Evolutionary conservation across 2,113 vertebrate species (phyloP).

Genomic region (Apaloderma vittatum): DNA sequence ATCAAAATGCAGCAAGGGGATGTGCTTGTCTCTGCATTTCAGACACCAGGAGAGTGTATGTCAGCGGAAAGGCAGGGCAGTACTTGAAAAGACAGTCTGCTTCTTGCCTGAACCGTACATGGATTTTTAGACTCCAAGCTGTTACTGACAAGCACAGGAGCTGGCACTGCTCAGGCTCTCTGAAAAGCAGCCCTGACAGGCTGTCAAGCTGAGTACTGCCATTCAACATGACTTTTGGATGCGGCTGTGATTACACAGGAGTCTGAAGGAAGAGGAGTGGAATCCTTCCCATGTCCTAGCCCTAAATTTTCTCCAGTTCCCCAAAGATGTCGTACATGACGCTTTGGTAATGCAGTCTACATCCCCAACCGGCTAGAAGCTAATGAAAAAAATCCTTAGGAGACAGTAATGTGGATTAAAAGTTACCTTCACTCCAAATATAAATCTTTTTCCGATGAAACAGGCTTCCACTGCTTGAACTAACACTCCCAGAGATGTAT

Average conservation of each 20-base stretch:
- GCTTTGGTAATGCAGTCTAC: not conserved
- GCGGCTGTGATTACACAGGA: not conserved
- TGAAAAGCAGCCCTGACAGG: constrained; percentile 28
- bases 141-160: not conserved
- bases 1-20: not conserved
- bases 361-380: not conserved
- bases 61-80: not conserved
- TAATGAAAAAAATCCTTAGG: not conserved
- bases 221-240: constrained; percentile 10
- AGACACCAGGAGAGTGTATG: not conserved
- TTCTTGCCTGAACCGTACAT: not conserved
- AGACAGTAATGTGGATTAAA: not conserved
- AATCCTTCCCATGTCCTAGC: not conserved
- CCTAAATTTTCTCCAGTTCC: not conserved
- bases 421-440: constrained; percentile 89
- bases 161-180: constrained; percentile 13
- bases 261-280: not conserved
- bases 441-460: constrained; percentile 85
- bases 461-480: constrained; percentile 84
- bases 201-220: constrained; percentile 23
- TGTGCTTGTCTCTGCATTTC: not conserved
- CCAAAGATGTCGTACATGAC: not conserved
- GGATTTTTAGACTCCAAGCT: constrained; percentile 36
- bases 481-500: constrained; percentile 51
- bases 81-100: not conserved